These are phyloP conservation scores for Clostera curtula DNA, from an alignment of 2,888 invertebrate genomes.

Conservation along the genomic window DNA sequence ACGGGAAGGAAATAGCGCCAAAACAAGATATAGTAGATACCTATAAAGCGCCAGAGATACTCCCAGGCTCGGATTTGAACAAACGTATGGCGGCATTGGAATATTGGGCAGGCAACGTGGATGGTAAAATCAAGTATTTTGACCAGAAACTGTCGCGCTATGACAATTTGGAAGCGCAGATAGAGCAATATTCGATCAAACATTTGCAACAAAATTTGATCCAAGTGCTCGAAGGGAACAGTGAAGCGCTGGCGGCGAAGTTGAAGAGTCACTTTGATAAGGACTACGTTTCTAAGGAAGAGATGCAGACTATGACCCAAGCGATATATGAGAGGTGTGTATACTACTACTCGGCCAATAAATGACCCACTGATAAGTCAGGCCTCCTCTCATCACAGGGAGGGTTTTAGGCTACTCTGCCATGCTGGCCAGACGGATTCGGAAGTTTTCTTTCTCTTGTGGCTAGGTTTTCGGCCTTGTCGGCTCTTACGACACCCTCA, in stretches of 20 bases:
- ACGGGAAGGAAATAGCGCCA: conserved; percentile 32
- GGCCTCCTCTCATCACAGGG: no score
- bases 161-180: conserved; percentile 57
- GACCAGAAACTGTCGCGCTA: conserved; percentile 69
- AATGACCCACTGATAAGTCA: no score
- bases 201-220: conserved; percentile 72
- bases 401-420: no score
- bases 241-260: conserved; percentile 61
- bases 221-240: conserved; percentile 62
- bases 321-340: conserved; percentile 50
- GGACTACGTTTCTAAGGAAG: conserved; percentile 77
- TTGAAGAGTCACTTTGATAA: conserved; percentile 76
- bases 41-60: conserved; percentile 45
- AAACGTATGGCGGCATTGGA: conserved; percentile 57
- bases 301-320: conserved; percentile 66
- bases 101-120: conserved; percentile 65
- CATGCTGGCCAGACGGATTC: no score
- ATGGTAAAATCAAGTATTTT: conserved; percentile 70
- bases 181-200: conserved; percentile 70
- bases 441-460: no score
- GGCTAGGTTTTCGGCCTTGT: no score
- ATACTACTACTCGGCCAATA: no score
- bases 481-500: no score
- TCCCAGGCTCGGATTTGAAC: conserved; percentile 43
- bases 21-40: conserved; percentile 34